Conservation (phyloP, 2,113 vertebrate genomes). For the Hemiscyllium ocellatum region DNA sequence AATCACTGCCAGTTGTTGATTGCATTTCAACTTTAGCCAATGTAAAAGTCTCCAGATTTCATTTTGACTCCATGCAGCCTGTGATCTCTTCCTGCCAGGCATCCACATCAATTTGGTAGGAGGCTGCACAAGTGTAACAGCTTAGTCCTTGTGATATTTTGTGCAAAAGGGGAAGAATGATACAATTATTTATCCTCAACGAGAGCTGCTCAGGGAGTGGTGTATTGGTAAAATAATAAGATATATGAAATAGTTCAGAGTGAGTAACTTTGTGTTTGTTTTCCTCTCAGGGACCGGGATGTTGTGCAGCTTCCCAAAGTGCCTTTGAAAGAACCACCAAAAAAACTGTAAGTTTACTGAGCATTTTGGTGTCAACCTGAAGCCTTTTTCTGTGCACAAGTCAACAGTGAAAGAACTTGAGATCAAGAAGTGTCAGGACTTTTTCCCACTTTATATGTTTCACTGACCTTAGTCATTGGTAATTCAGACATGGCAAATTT, state of each 20-base stretch:
- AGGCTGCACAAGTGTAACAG: not conserved
- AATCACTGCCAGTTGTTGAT: not conserved
- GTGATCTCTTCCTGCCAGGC: too few species aligned
- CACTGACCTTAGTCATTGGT: not conserved
- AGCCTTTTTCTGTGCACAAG: not conserved
- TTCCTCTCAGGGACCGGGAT: not conserved
- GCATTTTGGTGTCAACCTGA: not conserved
- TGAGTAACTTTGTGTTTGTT: not conserved
- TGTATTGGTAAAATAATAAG: not conserved
- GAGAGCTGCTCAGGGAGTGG: not conserved
- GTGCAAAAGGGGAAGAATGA: not conserved
- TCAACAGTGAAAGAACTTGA: not conserved
- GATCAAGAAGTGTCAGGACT: not conserved
- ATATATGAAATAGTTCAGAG: not conserved
- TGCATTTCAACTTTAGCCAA: not conserved
- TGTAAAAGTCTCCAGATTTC: not conserved
- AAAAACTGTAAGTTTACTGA: constrained; percentile 25
- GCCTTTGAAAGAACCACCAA: not conserved
- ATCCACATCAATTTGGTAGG: not conserved
- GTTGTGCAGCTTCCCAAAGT: constrained; percentile 10
- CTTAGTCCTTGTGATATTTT: not conserved
- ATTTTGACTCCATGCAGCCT: not conserved
- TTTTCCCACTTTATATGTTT: not conserved
- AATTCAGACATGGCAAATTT: not conserved
- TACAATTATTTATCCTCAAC: not conserved